phyloP scores from a whole-genome alignment of 2,113 vertebrate species.

The Seriola aureovittata region DNA sequence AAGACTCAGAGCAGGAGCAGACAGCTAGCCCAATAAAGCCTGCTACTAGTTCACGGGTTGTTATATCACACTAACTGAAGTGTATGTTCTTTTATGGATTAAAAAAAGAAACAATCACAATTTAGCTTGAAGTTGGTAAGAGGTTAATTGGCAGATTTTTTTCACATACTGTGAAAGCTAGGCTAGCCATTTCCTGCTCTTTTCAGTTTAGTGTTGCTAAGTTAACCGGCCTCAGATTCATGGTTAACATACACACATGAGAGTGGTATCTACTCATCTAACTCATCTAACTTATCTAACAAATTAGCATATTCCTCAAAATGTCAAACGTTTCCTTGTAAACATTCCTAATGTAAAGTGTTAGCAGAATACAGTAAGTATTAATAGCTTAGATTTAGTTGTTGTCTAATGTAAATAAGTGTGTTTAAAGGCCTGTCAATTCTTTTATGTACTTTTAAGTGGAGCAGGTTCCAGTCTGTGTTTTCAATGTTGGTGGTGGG shows the following conservation, averaged over 20 bases:
- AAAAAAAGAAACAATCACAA: background rate
- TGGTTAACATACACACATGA: background rate
- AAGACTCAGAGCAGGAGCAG: background rate
- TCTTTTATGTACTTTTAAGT: no score
- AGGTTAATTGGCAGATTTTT: no score
- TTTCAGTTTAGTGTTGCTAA: background rate
- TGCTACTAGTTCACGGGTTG: background rate
- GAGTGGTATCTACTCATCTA: no score
- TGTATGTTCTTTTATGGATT: background rate
- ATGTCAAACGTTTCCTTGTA: background rate
- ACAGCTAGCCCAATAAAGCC: background rate
- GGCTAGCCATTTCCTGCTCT: background rate
- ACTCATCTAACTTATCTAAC: no score
- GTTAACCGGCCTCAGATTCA: background rate
- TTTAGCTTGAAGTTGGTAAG: background rate
- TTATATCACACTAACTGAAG: background rate
- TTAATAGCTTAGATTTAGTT: no score
- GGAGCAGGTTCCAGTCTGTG: background rate
- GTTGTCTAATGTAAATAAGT: no score
- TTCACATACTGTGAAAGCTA: background rate
- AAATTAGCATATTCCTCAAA: background rate
- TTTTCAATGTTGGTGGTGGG: background rate
- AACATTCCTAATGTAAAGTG: background rate
- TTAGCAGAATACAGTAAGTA: no score
- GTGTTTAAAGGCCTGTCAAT: background rate